Conservation (phyloP, 2,888 invertebrate species). For the Nymphalis c-album region DNA sequence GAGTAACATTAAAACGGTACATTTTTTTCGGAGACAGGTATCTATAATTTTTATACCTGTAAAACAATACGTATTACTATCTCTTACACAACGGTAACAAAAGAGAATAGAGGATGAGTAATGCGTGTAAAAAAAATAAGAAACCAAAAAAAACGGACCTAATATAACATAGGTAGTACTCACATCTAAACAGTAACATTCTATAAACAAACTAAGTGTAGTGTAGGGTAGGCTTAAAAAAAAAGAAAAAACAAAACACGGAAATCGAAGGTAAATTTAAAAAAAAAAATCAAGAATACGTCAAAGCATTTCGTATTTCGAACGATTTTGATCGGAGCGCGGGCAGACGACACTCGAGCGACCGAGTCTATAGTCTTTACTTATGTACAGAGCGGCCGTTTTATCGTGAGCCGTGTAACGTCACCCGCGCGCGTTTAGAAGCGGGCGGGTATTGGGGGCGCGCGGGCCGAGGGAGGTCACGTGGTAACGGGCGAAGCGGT, state of each 20-base stretch:
- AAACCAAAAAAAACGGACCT: no score
- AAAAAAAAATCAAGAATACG: constrained; percentile 50
- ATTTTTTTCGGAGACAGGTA: background rate
- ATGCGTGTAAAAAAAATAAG: no score
- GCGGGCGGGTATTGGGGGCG: constrained; percentile 51
- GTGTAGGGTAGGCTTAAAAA: no score
- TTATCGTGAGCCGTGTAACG: constrained; percentile 55
- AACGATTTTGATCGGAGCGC: constrained; percentile 75
- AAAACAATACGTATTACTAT: no score
- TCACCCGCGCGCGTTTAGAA: constrained; percentile 56
- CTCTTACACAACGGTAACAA: no score
- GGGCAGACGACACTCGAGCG: constrained; percentile 77
- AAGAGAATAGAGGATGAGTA: no score
- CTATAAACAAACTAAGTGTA: no score
- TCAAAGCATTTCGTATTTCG: constrained; percentile 71
- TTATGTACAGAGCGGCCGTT: constrained; percentile 62
- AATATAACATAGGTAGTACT: no score
- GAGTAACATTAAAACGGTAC: background rate
- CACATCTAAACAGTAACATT: no score
- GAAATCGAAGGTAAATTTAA: constrained; percentile 5
- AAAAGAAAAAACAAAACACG: background rate
- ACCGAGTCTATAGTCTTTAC: constrained; percentile 70
- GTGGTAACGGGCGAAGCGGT: constrained; percentile 69
- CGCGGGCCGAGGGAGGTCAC: constrained; percentile 59
- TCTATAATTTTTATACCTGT: no score